Percentiles rank a stretch among this genome's conserved stretches.
These are phyloP conservation scores for Elegia similella DNA, from an alignment of 2,888 invertebrate species.

Conservation along the genomic window DNA sequence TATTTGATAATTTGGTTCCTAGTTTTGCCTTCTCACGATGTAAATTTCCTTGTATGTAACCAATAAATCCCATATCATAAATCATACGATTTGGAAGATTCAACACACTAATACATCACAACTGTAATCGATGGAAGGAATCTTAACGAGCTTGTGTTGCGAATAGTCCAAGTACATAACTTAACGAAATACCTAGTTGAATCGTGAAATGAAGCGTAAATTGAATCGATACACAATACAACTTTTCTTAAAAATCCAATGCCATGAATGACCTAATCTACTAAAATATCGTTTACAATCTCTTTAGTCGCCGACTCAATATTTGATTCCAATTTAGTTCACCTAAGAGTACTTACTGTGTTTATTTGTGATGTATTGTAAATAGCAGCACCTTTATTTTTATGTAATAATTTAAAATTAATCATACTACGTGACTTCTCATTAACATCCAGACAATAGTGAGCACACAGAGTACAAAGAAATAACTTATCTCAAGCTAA, in stretches of 20 bases:
- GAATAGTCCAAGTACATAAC: not conserved
- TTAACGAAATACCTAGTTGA: not conserved
- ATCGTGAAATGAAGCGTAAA: not conserved
- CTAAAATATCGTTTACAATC: not conserved
- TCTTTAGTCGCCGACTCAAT: not conserved
- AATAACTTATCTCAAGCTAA: too few relatives aligned
- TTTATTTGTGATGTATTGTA: not conserved
- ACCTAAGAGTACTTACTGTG: not conserved
- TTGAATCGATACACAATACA: not conserved
- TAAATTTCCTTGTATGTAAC: not conserved
- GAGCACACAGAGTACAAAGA: too few relatives aligned
- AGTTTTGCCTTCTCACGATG: not conserved
- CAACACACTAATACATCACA: slow-evolving; percentile 4
- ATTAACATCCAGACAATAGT: too few relatives aligned
- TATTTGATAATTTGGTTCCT: not conserved
- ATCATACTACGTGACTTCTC: too few relatives aligned
- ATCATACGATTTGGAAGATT: slow-evolving; percentile 15
- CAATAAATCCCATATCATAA: slow-evolving; percentile 6
- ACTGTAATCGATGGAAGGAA: slow-evolving; percentile 1
- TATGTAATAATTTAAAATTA: not conserved
- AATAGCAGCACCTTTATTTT: not conserved
- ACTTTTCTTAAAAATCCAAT: not conserved
- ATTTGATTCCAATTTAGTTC: not conserved
- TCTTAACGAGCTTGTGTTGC: slow-evolving; percentile 9
- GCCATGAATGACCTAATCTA: slow-evolving; percentile 7